These are phyloP conservation scores for Octodon degus DNA, from an alignment of 2,113 vertebrate species.

Conservation along the genomic window DNA sequence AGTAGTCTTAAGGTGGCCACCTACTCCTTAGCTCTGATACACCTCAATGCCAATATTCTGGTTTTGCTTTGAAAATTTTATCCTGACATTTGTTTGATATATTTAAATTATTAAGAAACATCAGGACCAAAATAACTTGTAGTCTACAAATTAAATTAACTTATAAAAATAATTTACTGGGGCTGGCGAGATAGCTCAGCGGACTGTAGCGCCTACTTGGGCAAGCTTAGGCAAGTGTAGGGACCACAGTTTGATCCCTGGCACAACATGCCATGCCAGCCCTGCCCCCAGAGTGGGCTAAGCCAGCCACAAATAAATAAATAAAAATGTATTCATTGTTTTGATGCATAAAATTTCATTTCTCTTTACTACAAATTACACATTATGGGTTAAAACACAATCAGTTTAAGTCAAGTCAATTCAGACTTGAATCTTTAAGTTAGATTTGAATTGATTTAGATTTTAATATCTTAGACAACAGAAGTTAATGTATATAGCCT, in stretches of 20 bases:
- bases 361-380: not conserved
- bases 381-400: not conserved
- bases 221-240: no score
- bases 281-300: no score
- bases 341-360: not conserved
- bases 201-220: no score
- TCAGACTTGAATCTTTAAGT: not conserved
- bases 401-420: not conserved
- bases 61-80: not conserved
- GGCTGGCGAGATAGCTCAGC: no score
- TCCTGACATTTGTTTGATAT: no score
- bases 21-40: not conserved
- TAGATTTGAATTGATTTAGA: not conserved
- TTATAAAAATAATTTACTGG: not conserved
- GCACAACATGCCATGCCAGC: no score
- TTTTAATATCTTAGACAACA: constrained; percentile 33
- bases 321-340: no score
- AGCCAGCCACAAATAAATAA: no score
- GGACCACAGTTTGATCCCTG: no score
- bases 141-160: not conserved
- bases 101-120: not conserved
- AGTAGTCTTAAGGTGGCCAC: no score
- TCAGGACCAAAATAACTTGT: not conserved
- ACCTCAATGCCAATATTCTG: no score
- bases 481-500: not conserved